Conservation (phyloP, 2,113 vertebrate species). For the Chaetodon auriga region DNA sequence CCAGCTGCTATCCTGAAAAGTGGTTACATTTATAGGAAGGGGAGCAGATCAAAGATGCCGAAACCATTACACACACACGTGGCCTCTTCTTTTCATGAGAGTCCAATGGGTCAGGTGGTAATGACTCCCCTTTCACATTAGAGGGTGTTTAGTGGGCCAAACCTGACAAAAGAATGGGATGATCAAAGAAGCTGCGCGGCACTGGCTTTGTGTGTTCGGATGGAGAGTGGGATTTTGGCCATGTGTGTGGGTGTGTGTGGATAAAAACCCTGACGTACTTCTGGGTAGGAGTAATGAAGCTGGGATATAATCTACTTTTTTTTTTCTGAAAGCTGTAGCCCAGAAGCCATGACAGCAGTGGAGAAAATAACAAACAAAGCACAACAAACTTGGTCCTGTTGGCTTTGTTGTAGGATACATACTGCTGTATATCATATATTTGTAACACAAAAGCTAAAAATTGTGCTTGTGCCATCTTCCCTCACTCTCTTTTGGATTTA, state of each 20-base stretch:
- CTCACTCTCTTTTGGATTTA: neutral
- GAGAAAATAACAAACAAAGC: conserved; percentile 1
- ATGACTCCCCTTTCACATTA: conserved; percentile 68
- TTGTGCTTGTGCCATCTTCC: neutral
- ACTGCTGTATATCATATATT: neutral
- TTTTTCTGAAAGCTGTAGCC: conserved; percentile 1
- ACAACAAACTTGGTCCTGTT: conserved; percentile 3
- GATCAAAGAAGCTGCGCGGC: conserved; percentile 60
- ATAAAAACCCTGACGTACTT: conserved; percentile 14
- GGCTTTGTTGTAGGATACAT: neutral
- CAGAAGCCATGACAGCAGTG: neutral
- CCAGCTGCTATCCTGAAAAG: conserved; percentile 80
- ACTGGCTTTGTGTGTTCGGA: conserved; percentile 43
- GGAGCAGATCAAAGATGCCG: conserved; percentile 74
- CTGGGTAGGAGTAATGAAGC: conserved; percentile 12
- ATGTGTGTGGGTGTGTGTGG: conserved; percentile 40
- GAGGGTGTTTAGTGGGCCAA: conserved; percentile 62
- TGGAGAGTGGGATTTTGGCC: conserved; percentile 24
- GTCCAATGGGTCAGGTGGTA: conserved; percentile 73
- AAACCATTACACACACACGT: conserved; percentile 72
- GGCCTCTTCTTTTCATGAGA: conserved; percentile 65
- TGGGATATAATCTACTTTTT: neutral
- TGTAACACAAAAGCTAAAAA: neutral
- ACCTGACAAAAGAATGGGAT: conserved; percentile 61
- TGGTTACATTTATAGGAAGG: conserved; percentile 75